Conservation (phyloP, 2,113 vertebrate species). For the Dasyurus viverrinus region DNA sequence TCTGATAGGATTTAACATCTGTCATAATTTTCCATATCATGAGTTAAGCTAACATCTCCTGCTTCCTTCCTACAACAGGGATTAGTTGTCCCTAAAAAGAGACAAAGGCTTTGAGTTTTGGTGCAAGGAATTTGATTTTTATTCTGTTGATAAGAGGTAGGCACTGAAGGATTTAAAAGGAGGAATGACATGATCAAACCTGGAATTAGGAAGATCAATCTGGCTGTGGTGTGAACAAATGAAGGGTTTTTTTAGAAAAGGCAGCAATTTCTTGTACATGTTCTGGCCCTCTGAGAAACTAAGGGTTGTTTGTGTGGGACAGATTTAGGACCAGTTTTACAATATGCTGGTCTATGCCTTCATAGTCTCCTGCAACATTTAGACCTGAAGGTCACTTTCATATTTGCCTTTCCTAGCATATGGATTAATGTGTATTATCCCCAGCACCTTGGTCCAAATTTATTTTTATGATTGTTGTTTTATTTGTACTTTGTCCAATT, state of each 20-base stretch:
- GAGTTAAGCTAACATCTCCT: background rate
- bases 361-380: background rate
- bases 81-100: background rate
- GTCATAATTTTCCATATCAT: background rate
- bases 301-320: background rate
- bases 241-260: background rate
- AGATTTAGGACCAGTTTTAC: background rate
- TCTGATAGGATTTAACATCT: background rate
- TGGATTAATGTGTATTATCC: background rate
- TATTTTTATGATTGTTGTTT: constrained; percentile 3
- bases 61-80: background rate
- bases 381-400: background rate
- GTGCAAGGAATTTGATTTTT: background rate
- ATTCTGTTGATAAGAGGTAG: background rate
- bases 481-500: background rate
- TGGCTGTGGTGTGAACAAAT: background rate
- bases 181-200: background rate
- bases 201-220: background rate
- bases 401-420: background rate
- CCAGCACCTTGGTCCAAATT: background rate
- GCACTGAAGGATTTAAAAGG: background rate
- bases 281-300: background rate
- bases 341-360: background rate
- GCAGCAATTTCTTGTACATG: background rate
- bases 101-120: background rate